Evolutionary conservation across 2,888 invertebrate species (phyloP).

Genomic region (Oscheius onirici): DNA sequence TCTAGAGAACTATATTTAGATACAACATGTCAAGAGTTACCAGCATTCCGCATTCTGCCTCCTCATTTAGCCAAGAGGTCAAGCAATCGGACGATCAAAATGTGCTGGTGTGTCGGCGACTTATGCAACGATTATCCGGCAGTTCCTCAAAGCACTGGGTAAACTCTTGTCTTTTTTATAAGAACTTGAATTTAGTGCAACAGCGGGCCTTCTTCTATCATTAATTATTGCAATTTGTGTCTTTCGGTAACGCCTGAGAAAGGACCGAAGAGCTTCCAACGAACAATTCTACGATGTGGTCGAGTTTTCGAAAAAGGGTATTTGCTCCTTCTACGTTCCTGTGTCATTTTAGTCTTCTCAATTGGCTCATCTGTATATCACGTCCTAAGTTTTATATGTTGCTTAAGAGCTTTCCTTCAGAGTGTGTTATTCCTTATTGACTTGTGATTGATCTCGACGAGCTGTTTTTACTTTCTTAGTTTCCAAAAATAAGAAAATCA

Average conservation of each 20-base stretch:
- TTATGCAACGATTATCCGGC: constrained; percentile 69
- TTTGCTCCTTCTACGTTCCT: constrained; percentile 12
- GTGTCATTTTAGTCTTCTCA: constrained; percentile 24
- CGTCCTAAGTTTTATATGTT: background rate
- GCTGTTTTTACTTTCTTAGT: background rate
- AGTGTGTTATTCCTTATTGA: constrained; percentile 18
- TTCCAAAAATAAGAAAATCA: constrained; percentile 10
- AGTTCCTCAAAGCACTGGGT: constrained; percentile 48
- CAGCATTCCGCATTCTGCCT: constrained; percentile 62
- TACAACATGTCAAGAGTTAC: constrained; percentile 54
- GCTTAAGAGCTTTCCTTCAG: constrained; percentile 22
- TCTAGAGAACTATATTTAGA: constrained; percentile 35
- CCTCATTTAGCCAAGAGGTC: constrained; percentile 60
- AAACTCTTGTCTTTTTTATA: background rate
- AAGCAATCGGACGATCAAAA: constrained; percentile 64
- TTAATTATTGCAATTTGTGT: constrained; percentile 18
- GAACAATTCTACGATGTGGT: constrained; percentile 10
- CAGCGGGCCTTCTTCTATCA: constrained; percentile 20
- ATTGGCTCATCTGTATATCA: background rate
- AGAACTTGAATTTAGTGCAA: constrained; percentile 1
- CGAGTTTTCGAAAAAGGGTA: constrained; percentile 12
- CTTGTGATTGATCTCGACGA: constrained; percentile 24
- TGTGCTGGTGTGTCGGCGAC: constrained; percentile 68
- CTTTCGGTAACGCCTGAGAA: constrained; percentile 21
- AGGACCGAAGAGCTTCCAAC: constrained; percentile 30